These are phyloP conservation scores for Hippocampus comes DNA, from an alignment of 2,113 vertebrate species.

Conservation along the genomic window DNA sequence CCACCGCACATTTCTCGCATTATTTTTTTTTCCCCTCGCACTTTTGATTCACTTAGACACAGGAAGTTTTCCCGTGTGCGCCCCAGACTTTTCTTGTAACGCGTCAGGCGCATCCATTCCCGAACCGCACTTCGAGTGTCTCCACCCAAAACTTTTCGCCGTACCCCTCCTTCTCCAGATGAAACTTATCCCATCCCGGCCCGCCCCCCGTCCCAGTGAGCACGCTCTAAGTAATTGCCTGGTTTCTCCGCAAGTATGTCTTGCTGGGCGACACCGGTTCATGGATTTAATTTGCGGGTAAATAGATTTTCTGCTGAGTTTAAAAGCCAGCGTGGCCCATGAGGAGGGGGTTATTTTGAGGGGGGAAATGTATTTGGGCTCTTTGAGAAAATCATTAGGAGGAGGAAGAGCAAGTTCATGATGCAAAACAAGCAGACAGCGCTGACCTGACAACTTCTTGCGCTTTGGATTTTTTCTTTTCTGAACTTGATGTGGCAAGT, in stretches of 20 bases:
- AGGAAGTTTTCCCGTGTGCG: constrained; percentile 31
- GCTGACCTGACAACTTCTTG: constrained; percentile 31
- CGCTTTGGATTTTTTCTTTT: constrained; percentile 10
- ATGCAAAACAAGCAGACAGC: constrained; percentile 47
- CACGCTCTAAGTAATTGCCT: constrained; percentile 65
- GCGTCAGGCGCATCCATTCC: constrained; percentile 1
- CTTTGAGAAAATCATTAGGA: constrained; percentile 48
- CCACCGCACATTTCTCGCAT: constrained; percentile 13
- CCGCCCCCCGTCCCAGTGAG: constrained; percentile 12
- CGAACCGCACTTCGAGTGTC: background rate
- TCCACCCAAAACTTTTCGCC: constrained; percentile 34
- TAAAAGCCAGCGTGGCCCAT: constrained; percentile 50
- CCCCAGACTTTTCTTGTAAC: constrained; percentile 20
- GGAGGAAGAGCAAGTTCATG: constrained; percentile 14
- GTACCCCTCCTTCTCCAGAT: constrained; percentile 54
- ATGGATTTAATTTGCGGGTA: constrained; percentile 64
- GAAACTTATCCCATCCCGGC: constrained; percentile 41
- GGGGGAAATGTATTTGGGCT: constrained; percentile 36
- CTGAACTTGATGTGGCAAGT: background rate
- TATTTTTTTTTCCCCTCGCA: constrained; percentile 21
- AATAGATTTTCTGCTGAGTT: constrained; percentile 71
- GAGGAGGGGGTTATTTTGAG: constrained; percentile 36
- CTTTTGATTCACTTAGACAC: constrained; percentile 40
- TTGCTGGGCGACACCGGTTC: constrained; percentile 43
- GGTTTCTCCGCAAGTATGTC: constrained; percentile 51